A percentile compares a stretch with the other conserved stretches of the same genome.
Conservation (phyloP, 1,140 invertebrate genomes). For the Goniozus legneri region DNA sequence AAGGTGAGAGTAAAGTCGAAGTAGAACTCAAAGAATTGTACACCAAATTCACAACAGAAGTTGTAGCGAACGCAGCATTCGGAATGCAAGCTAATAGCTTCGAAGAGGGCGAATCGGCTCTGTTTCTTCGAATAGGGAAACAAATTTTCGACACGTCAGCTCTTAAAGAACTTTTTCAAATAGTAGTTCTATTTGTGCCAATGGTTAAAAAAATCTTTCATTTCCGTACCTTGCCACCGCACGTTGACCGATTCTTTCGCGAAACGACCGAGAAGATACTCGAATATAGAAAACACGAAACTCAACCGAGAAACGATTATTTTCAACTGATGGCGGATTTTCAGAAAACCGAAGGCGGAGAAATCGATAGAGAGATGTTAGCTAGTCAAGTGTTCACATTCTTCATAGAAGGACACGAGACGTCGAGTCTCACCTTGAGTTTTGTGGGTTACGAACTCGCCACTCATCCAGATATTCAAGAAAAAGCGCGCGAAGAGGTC, state of each 20-base stretch:
- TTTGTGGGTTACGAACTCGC: slow-evolving; percentile 62
- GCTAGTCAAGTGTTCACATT: slow-evolving; percentile 62
- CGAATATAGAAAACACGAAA: slow-evolving; percentile 16
- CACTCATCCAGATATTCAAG: slow-evolving; percentile 60
- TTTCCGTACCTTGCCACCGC: slow-evolving; percentile 12
- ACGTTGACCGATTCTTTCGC: slow-evolving; percentile 23
- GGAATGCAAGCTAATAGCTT: slow-evolving; percentile 26
- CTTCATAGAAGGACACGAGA: slow-evolving; percentile 69
- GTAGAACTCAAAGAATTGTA: not conserved
- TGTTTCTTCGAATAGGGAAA: slow-evolving; percentile 2
- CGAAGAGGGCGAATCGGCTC: slow-evolving; percentile 8
- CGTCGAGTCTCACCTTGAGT: slow-evolving; percentile 61
- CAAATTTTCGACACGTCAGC: slow-evolving; percentile 1
- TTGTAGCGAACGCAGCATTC: slow-evolving; percentile 17
- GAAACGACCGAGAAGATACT: slow-evolving; percentile 21
- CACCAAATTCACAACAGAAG: slow-evolving; percentile 12
- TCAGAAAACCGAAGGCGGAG: slow-evolving; percentile 25
- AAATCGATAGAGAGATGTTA: slow-evolving; percentile 35
- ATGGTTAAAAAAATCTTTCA: slow-evolving; percentile 11
- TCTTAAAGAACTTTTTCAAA: not conserved
- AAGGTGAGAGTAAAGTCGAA: not conserved
- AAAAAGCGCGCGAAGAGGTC: slow-evolving; percentile 61
- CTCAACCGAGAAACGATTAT: slow-evolving; percentile 27
- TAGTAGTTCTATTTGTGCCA: slow-evolving; percentile 10
- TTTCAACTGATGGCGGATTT: slow-evolving; percentile 27